Evolutionary conservation across 2,113 vertebrate genomes (phyloP), one percentile per base, ranked within the genome.

Genomic region (Mesocricetus auratus): DNA sequence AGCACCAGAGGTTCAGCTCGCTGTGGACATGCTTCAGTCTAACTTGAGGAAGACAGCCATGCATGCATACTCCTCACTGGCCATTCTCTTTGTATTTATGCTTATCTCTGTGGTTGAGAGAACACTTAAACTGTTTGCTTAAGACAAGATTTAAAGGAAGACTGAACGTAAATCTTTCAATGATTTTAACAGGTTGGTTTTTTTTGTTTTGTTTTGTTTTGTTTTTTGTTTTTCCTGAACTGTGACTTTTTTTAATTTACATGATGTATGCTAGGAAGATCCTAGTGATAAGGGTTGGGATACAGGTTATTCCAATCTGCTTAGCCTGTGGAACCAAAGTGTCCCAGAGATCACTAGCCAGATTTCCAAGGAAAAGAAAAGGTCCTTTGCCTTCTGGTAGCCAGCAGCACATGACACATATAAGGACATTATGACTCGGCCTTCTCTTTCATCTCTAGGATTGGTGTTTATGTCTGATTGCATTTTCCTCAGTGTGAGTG

Each of bases 1-100:
- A 6, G 26, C 64, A 21, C 0, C 11, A n/a, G 74, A 69, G 33
- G 36, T 29, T 60, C 9, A n/a, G 13, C 12, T 5, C 24, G 21
- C 17, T 36, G 12, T 22, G 33, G 62, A 22, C 2, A 4, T 2
- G 60, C 45, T 75, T 31, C 11, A 5, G 50, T 73, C 75, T 74
- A 36, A 33, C 71, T 87, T 87, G 29, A n/a, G 73, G 68, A 88
- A 69, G 75, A 73, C 39, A 42, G 24, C 22, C 74, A 33, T 4
- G 12, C 29, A 4, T 0, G 5, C 8, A 11, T 53, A 3, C 50
- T n/a, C 39, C 36, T 78, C 42, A 26, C 0, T 10, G 2, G 1
- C 1, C n/a, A 60, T 69, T 4, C 10, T 62, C 68, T 68, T 86
- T 75, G 13, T 62, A 31, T 47, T 66, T 82, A 17, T 88, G 12